A percentile compares a stretch with the other conserved stretches of the same genome.
phyloP scores from a whole-genome alignment of 2,113 vertebrate genomes.

The Chlorocebus sabaeus region DNA sequence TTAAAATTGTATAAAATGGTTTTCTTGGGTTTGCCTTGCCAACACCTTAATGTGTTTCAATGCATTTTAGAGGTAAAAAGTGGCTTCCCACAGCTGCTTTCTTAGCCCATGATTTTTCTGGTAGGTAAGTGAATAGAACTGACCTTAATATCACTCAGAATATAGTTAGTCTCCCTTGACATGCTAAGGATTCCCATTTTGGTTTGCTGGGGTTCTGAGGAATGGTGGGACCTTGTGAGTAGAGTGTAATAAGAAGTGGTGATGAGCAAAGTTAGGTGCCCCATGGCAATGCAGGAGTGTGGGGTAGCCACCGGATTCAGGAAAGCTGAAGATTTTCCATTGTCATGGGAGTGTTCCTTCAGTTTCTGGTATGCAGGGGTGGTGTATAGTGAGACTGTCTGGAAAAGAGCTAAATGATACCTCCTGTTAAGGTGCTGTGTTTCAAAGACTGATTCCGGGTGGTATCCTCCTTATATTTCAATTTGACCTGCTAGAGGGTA shows the following conservation, averaged over 20 bases:
- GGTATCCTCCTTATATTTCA: background rate
- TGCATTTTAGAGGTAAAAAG: background rate
- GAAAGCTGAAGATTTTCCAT: background rate
- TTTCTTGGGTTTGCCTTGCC: background rate
- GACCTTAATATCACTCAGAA: background rate
- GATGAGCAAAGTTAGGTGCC: background rate
- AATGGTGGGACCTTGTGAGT: background rate
- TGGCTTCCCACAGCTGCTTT: background rate
- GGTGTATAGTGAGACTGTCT: background rate
- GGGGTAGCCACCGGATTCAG: background rate
- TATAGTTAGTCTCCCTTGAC: background rate
- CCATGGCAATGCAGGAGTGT: background rate
- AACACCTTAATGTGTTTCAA: background rate
- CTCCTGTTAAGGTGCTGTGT: background rate
- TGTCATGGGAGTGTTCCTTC: background rate
- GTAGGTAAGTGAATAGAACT: background rate
- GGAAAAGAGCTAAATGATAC: background rate
- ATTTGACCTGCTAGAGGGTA: background rate
- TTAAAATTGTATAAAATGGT: background rate
- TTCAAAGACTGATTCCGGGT: background rate
- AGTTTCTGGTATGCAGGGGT: background rate
- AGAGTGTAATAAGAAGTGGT: background rate
- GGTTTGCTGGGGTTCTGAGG: background rate
- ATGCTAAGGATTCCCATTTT: background rate
- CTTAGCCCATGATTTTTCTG: background rate